Evolutionary conservation across 2,797 vertebrate species (phyloP), one percentile per base, ranked within the genome.

Genomic region (Otolemur crassicaudatus): DNA sequence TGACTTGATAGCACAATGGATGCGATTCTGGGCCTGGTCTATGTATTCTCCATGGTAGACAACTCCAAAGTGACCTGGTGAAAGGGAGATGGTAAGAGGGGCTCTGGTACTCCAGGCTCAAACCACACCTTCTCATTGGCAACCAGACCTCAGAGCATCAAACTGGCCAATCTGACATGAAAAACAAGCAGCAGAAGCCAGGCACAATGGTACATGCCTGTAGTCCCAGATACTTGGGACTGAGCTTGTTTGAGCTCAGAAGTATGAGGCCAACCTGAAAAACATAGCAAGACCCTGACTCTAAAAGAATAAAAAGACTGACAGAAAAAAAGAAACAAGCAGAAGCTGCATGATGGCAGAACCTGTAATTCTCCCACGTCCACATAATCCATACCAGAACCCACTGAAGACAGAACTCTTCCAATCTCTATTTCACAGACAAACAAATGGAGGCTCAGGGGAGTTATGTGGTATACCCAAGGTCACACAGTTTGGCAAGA

Each of bases 1-100:
- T 16, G 99, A 99, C 97, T 99, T 99, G 95, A 99, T 98, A 2
- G 99, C 99, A 20, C 99, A 99, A 98, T 99, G 99, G 79, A 99
- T 98, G 72, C 99, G 98, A 92, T 98, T 99, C 96, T 99, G 98
- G 88, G 98, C 98, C 0, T 99, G 98, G 58, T 99, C 99, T 3
- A 43, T 99, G 91, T 99, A 99, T 97, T 99, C 99, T 85, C 99
- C 99, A 0, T 99, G 99, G 98, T 99, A 99, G 97, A 99, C 99
- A 0, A 99, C 99, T 83, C 99, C 99, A 92, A 99, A 99, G 96
- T 99, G 99, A 70, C 99, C 99, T 99, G 96, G 76, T 17, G 87
- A 72, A 11, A 84, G 87, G 13, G 7, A 87, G 31, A 81, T 2
- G 19, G 23, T 69, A 70, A 97, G 67, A 76, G 46, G 17, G 5